phyloP scores from a whole-genome alignment of 2,888 invertebrate genomes.

The Drosophila kuntzei region DNA sequence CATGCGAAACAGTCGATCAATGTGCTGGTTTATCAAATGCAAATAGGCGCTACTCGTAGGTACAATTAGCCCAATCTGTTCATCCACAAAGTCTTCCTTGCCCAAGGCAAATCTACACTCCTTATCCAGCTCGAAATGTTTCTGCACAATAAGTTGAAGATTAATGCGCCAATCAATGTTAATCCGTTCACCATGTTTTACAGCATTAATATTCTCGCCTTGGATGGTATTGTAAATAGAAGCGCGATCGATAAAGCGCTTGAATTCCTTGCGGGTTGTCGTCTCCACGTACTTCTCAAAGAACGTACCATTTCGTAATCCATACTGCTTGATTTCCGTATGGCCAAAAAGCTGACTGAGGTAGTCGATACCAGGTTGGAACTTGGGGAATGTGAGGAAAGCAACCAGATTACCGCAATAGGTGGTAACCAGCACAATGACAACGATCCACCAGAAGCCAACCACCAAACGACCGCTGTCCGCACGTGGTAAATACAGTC shows the following conservation, averaged over 20 bases:
- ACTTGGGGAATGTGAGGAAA: slow-evolving; percentile 95
- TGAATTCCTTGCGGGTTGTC: slow-evolving; percentile 80
- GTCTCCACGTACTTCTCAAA: slow-evolving; percentile 88
- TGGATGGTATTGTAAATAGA: slow-evolving; percentile 86
- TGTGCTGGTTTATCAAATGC: slow-evolving; percentile 90
- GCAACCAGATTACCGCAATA: slow-evolving; percentile 97
- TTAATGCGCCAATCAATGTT: slow-evolving; percentile 93
- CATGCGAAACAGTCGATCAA: slow-evolving; percentile 92
- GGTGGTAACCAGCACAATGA: slow-evolving; percentile 94
- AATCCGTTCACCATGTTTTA: slow-evolving; percentile 90
- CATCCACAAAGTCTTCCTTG: slow-evolving; percentile 92
- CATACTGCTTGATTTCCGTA: slow-evolving; percentile 89
- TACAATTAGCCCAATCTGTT: slow-evolving; percentile 92
- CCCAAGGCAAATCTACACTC: slow-evolving; percentile 92
- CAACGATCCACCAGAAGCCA: slow-evolving; percentile 97
- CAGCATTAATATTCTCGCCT: slow-evolving; percentile 86
- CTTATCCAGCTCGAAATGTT: slow-evolving; percentile 88
- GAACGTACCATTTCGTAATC: slow-evolving; percentile 91
- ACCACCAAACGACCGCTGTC: slow-evolving; percentile 94
- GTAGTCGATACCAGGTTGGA: slow-evolving; percentile 83
- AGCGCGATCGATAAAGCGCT: slow-evolving; percentile 87
- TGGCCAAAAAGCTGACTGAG: slow-evolving; percentile 85
- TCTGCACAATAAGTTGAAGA: slow-evolving; percentile 90
- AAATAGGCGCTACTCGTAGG: slow-evolving; percentile 92
- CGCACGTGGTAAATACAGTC: slow-evolving; percentile 93